These are phyloP conservation scores for Caerostris darwini DNA, from an alignment of 1,140 invertebrate species.

Conservation along the genomic window DNA sequence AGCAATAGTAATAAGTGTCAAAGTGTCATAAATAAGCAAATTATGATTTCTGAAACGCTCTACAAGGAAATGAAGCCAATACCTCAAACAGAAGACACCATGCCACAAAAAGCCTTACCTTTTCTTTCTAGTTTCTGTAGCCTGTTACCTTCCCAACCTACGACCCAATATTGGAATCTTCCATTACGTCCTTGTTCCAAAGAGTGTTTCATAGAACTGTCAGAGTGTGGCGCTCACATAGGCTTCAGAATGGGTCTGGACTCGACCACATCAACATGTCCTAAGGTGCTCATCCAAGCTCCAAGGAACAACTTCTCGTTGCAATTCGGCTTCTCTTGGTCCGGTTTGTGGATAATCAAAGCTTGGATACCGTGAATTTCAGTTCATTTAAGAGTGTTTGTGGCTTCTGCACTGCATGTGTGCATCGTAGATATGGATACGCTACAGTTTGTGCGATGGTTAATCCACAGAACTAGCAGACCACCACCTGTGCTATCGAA, in stretches of 20 bases:
- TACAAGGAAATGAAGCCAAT: neutral
- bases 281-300: neutral
- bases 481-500: conserved; percentile 13
- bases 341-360: conserved; percentile 24
- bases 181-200: conserved; percentile 71
- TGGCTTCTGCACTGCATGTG: neutral
- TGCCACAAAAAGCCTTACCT: neutral
- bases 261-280: conserved; percentile 53
- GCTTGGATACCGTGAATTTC: conserved; percentile 24
- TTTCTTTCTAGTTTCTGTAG: neutral
- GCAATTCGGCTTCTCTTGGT: neutral
- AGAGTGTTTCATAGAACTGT: conserved; percentile 63
- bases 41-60: neutral
- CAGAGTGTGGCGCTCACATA: conserved; percentile 75
- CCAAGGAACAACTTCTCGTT: neutral
- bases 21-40: neutral
- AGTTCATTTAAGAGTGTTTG: neutral
- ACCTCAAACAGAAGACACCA: neutral
- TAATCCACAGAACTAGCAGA: conserved; percentile 49
- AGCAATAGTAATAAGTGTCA: neutral
- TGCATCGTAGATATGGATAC: conserved; percentile 1
- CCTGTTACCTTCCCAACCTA: conserved; percentile 68
- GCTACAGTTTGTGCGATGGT: neutral
- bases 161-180: conserved; percentile 32
- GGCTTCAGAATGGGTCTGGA: conserved; percentile 64